These are phyloP conservation scores for Tholera decimalis DNA, from an alignment of 2,888 invertebrate species.

Conservation along the genomic window DNA sequence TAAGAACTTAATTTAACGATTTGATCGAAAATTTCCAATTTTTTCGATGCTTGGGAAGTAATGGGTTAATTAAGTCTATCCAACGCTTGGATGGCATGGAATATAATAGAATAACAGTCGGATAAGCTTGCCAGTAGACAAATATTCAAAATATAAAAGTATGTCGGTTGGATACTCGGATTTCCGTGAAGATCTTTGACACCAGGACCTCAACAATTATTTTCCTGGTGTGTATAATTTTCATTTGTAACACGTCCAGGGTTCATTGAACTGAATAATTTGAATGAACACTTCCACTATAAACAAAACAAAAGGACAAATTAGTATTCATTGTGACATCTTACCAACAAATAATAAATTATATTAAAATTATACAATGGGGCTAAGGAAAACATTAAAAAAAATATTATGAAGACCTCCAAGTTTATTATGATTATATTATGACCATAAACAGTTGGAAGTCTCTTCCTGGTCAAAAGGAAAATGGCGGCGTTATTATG, in stretches of 20 bases:
- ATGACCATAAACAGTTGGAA: slow-evolving; percentile 34
- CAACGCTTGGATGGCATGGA: too few species aligned
- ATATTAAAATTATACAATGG: slow-evolving; percentile 20
- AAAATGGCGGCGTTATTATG: slow-evolving; percentile 16
- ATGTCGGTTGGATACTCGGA: neutral
- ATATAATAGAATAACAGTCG: too few species aligned
- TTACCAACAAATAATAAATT: slow-evolving; percentile 7
- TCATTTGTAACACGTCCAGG: slow-evolving; percentile 19
- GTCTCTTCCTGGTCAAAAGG: slow-evolving; percentile 45
- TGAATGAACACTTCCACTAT: slow-evolving; percentile 21
- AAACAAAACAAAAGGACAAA: slow-evolving; percentile 26
- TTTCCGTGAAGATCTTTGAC: neutral
- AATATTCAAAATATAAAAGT: neutral
- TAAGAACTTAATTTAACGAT: too few species aligned
- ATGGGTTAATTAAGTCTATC: too few species aligned
- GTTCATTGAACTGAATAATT: slow-evolving; percentile 48
- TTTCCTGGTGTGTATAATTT: slow-evolving; percentile 16
- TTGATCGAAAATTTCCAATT: too few species aligned
- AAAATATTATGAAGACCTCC: slow-evolving; percentile 32
- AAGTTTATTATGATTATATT: slow-evolving; percentile 33
- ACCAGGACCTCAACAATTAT: neutral
- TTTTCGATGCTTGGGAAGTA: too few species aligned
- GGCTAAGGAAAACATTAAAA: slow-evolving; percentile 49
- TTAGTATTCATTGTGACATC: slow-evolving; percentile 42
- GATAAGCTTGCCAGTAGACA: too few species aligned